phyloP scores from a whole-genome alignment of 2,113 vertebrate genomes.

The Psephotus haematonotus region DNA sequence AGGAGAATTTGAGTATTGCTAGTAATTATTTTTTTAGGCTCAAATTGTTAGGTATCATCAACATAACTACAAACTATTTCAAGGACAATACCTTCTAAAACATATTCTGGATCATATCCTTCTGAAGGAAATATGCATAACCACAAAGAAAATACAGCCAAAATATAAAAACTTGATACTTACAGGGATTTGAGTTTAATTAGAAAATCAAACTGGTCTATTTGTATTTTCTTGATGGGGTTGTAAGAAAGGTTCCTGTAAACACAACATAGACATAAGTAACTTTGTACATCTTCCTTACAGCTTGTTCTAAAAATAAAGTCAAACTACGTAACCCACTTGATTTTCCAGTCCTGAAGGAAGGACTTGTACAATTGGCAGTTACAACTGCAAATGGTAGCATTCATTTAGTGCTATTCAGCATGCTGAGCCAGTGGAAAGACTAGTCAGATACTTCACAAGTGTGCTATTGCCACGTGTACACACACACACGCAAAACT shows the following conservation, averaged over 20 bases:
- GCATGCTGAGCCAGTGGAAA: background rate
- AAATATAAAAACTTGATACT: slow-evolving; percentile 68
- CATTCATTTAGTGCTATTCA: background rate
- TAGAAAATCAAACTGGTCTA: slow-evolving; percentile 90
- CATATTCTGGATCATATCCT: background rate
- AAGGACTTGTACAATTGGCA: background rate
- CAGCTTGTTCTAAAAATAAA: background rate
- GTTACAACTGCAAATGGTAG: background rate
- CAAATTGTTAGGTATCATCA: background rate
- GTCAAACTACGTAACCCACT: background rate
- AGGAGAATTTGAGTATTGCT: background rate
- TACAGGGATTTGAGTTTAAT: slow-evolving; percentile 92
- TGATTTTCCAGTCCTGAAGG: background rate
- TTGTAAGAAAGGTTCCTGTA: slow-evolving; percentile 94
- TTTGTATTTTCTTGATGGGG: slow-evolving; percentile 86
- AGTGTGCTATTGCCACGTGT: background rate
- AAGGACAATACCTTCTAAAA: background rate
- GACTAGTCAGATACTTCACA: background rate
- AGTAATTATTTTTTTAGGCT: background rate
- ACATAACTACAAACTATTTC: background rate
- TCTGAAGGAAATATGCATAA: background rate
- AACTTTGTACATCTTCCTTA: background rate
- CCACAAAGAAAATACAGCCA: background rate
- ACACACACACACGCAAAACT: too few relatives aligned
- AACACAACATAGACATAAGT: background rate